Evolutionary conservation across 2,797 vertebrate species (phyloP), one percentile per base, ranked within the genome.

Genomic region (Limosa lapponica): DNA sequence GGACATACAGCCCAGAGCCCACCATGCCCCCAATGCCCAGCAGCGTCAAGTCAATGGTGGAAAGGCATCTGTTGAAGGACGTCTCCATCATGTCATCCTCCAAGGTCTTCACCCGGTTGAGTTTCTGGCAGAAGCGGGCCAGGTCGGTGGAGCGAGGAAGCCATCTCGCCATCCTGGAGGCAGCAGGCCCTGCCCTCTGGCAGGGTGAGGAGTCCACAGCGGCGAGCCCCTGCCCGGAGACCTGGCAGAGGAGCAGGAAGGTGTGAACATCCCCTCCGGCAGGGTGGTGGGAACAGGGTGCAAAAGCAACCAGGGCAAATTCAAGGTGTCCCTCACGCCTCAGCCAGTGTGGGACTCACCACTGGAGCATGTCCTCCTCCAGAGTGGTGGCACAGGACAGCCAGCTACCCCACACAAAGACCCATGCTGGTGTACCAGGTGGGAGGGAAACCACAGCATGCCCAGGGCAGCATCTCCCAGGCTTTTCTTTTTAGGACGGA

Each of bases 11-110:
- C 16, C 99, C 99, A 0, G 99, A 99, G 80, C 99, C 99, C 92
- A 99, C 99, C 99, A 99, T 99, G 87, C 99, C 99, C 1, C 99
- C 99, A 0, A 99, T 98, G 22, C 99, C 99, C 95, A 99, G 93
- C 73, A 99, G 97, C 0, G 99, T 99, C 96, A 99, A 95, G 97
- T 99, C 99, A 16, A 99, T 64, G 1, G 99, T 99, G 92, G 99
- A 99, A 78, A 99, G 98, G 97, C 99, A 99, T 86, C 99, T 99
- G 82, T 98, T 98, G 93, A 99, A 97, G 1, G 99, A 99, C 0
- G 99, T 99, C 78, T 99, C 98, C 99, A 99, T 99, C 97, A 99
- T 98, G 95, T 99, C 98, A 0, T 99, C 99, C 55, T 99, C 99
- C 85, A 99, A 96, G 0, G 99, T 99, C 97, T 99, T 99, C 73